A percentile compares a stretch with the other conserved stretches of the same genome.
Conservation (phyloP, 2,797 vertebrate genomes). For the Huso huso region DNA sequence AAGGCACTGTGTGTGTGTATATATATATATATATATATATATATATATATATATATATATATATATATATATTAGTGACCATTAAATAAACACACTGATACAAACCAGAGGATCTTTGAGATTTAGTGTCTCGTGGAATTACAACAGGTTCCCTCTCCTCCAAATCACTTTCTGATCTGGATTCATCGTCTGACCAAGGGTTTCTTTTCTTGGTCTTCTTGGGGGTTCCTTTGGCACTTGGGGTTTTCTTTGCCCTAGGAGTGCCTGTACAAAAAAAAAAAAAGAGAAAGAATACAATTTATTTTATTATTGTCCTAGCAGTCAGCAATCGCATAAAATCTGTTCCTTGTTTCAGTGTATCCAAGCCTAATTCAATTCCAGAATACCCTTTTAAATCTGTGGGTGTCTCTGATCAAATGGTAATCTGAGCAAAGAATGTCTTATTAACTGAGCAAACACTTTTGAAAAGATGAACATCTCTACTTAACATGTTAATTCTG, state of each 20-base stretch:
- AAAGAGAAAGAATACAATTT: background rate
- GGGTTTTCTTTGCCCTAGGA: conserved; percentile 72
- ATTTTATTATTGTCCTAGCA: background rate
- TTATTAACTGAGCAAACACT: background rate
- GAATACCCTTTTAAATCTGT: no score
- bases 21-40: conserved; percentile 3
- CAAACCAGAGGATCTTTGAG: conserved; percentile 85
- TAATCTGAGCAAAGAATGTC: no score
- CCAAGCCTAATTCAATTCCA: no score
- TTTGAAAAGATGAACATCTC: background rate
- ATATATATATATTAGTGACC: background rate
- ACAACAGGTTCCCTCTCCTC: conserved; percentile 75
- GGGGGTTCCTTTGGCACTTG: conserved; percentile 56
- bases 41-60: conserved; percentile 3
- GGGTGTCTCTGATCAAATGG: no score
- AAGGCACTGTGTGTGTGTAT: background rate
- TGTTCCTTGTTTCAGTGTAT: no score
- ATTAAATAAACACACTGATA: conserved; percentile 6
- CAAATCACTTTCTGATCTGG: conserved; percentile 83
- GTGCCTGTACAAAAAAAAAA: conserved; percentile 34
- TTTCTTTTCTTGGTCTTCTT: conserved; percentile 95
- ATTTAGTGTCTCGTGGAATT: conserved; percentile 85
- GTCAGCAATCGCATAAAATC: background rate
- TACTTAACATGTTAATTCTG: background rate
- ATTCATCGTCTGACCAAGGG: conserved; percentile 93